Evolutionary conservation across 1,140 invertebrate species (phyloP).

Genomic region (Pseudachorutes palmiensis): DNA sequence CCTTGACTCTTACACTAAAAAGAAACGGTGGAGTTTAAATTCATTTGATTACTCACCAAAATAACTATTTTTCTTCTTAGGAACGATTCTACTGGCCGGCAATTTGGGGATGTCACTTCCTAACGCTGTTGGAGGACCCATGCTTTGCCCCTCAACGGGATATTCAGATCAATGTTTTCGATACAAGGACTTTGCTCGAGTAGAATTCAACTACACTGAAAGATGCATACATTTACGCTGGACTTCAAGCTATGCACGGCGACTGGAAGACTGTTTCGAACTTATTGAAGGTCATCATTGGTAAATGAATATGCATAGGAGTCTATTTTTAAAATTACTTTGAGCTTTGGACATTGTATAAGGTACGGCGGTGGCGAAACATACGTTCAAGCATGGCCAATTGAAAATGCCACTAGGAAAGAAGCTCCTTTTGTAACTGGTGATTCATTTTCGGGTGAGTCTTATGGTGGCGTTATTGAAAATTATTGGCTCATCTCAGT

Average conservation of each 20-base stretch:
- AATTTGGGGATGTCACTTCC: neutral
- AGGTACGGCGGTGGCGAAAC: slow-evolving; percentile 44
- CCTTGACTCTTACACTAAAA: too few species aligned
- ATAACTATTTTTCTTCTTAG: neutral
- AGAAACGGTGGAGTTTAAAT: too few species aligned
- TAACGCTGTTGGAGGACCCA: neutral
- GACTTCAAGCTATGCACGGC: neutral
- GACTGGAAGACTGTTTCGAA: slow-evolving; percentile 5
- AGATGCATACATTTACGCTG: neutral
- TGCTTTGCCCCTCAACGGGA: neutral
- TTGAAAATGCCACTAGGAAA: slow-evolving; percentile 39
- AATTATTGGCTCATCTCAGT: slow-evolving; percentile 66
- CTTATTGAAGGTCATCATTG: neutral
- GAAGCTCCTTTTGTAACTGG: slow-evolving; percentile 40
- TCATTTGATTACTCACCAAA: neutral
- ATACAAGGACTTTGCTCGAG: neutral
- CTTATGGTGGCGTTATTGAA: slow-evolving; percentile 53
- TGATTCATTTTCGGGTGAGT: slow-evolving; percentile 36
- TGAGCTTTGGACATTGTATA: neutral
- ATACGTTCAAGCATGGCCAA: slow-evolving; percentile 44
- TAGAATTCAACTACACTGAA: neutral
- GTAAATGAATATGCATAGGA: neutral
- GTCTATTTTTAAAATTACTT: neutral
- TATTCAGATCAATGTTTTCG: neutral
- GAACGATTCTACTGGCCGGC: neutral